Base-by-base conservation (phyloP, 2,113 vertebrate genomes). In the Misgurnus mizolepis region DNA sequence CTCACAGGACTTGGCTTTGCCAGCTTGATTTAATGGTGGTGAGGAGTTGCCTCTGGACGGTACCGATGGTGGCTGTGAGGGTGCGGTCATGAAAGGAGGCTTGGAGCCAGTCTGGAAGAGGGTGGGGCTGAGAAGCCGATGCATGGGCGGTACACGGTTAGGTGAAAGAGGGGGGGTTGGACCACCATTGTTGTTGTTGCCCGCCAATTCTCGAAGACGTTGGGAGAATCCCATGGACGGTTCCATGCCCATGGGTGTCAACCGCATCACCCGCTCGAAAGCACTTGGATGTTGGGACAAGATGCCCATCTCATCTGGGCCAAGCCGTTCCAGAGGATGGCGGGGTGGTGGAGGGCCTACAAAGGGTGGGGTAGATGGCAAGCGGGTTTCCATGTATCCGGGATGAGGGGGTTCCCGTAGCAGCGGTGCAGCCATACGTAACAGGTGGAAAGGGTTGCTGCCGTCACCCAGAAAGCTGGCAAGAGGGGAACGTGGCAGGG, bases 281-380 rank as follows among this genome's bases (percentile, higher is more conserved):
- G 97, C 97, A 96, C 97, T 99, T 92, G 97, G 97, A 95, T 98
- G 98, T 95, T 98, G 98, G 91, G 97, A 96, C 83, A 99, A 96
- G 89, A 99, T 93, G 91, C 97, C 97, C 97, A 99, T 98, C 94
- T 99, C 97, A 91, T 99, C 98, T 81, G 97, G 96, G 89, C 96
- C 98, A 90, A 99, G 95, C 55, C 93, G 91, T 70, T 94, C 93
- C n/a, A 94, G 87, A 87, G 95, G 96, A 88, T 97, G 95, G 86
- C 97, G 95, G 12, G 96, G 97, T 0, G 97, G 98, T 11, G 96
- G 97, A 34, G 98, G 98, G 88, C 97, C 98, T 90, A 99, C 92
- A 78, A 99, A 96, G 0, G 97, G 97, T 4, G 97, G 97, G 0
- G 97, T 98, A 15, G 96, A 95, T 22, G 97, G 97, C 86, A 98